A percentile compares a stretch with the other conserved stretches of the same genome.
These are phyloP conservation scores for human DNA, from an alignment of 2,113 vertebrate species.

Conservation along the genomic window DNA sequence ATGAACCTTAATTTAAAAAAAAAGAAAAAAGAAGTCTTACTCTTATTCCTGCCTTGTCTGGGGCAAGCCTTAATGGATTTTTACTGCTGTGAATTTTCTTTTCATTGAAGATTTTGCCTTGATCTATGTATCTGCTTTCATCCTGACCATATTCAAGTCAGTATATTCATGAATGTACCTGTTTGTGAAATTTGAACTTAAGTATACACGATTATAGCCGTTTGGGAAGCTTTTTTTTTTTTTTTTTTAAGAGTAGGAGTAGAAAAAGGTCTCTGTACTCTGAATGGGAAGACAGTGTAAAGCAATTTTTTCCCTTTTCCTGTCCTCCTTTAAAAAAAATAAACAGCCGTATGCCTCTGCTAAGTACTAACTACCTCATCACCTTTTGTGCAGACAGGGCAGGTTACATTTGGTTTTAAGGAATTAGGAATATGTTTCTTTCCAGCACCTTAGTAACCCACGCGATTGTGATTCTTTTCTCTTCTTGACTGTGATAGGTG, in stretches of 20 bases:
- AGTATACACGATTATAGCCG: background rate
- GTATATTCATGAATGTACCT: background rate
- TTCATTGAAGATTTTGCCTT: background rate
- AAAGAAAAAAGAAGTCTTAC: background rate
- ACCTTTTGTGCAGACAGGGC: background rate
- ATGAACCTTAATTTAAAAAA: background rate
- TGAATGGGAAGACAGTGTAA: background rate
- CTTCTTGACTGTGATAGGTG: constrained; percentile 41
- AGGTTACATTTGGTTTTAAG: background rate
- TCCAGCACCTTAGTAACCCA: background rate
- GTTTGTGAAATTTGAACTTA: background rate
- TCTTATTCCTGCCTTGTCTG: background rate
- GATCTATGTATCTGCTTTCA: background rate
- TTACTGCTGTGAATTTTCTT: background rate
- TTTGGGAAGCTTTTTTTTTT: background rate
- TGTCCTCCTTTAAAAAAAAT: background rate
- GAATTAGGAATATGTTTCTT: background rate
- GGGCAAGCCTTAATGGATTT: background rate
- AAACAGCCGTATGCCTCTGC: background rate
- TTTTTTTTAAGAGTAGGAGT: background rate
- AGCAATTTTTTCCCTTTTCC: background rate
- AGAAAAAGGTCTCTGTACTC: background rate
- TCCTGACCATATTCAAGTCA: background rate
- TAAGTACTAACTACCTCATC: background rate
- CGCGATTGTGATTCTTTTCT: constrained; percentile 15